A percentile compares a stretch with the other conserved stretches of the same genome.
Conservation (phyloP, 2,113 vertebrate genomes). For the Microcebus lehilahytsara region DNA sequence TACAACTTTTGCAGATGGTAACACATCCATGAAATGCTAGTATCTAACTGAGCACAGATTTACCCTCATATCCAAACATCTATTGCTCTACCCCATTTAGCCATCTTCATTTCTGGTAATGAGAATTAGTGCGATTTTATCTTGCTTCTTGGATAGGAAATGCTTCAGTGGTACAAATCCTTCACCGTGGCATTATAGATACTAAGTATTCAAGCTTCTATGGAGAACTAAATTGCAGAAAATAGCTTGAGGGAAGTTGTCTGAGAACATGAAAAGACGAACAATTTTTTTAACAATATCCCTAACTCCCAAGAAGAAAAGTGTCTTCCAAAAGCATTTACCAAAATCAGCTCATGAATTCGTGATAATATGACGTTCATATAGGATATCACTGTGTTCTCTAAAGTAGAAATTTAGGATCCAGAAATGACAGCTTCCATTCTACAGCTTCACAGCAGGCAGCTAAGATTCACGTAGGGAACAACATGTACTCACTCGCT, state of each 20-base stretch:
- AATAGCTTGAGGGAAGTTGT: background rate
- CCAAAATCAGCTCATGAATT: background rate
- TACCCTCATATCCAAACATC: background rate
- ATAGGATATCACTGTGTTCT: background rate
- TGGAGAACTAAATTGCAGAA: conserved; percentile 3
- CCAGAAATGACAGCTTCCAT: background rate
- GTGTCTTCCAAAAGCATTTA: background rate
- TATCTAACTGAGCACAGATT: background rate
- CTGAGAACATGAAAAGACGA: background rate
- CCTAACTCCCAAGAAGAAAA: background rate
- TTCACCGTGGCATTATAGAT: background rate
- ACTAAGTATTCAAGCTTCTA: background rate
- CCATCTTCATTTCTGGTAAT: background rate
- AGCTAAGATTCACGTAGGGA: background rate
- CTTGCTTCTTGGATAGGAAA: background rate
- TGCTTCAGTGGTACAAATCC: background rate
- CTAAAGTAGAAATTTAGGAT: background rate
- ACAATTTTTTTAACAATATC: background rate
- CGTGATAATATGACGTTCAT: background rate
- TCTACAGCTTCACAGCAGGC: background rate
- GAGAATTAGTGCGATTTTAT: background rate
- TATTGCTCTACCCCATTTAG: background rate
- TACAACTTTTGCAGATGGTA: background rate
- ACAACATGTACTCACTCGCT: background rate
- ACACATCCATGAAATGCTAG: conserved; percentile 23